Evolutionary conservation across 1,140 invertebrate species (phyloP), one percentile per base, ranked within the genome.

Genomic region (Neodiprion virginianus): DNA sequence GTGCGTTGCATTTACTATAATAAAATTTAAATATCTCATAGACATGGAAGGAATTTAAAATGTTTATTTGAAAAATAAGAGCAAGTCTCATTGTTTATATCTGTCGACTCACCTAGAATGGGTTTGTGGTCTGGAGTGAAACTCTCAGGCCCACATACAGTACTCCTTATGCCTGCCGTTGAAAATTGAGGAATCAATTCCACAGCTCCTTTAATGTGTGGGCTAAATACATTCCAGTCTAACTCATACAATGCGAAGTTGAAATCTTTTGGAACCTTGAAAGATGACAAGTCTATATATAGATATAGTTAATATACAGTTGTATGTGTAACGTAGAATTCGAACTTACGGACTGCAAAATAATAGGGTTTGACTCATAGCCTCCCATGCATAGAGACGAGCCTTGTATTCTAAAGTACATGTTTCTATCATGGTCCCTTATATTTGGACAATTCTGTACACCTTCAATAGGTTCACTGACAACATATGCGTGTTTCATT

Each of bases 61-160:
- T 40, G 28, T 40, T 5, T 5, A 40, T 40, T 40, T 40, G 28
- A 40, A 40, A 40, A 40, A 40, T 40, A 40, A 40, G 0, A 40
- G 28, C 28, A 40, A 40, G 28, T 40, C 28, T 40, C 28, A 40
- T 40, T 40, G 28, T 40, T 40, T 40, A 5, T 3, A 40, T 3
- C 28, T 40, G 5, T 40, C 79, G 92, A 90, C 81, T 91, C 92
- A 78, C 92, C 95, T 87, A 97, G 90, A n/a, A 97, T 80, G 14
- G 96, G 95, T 84, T 95, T 96, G 81, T 97, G 95, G 86, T 97
- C 96, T 0, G 96, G 95, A 1, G 96, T 97, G 81, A 98, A 97
- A 14, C 94, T 94, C 84, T 97, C 96, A 0, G 94, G 93, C 2
- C 95, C 95, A 80, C 94, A 96, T 1, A 97, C 92, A 0, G 95